These are phyloP conservation scores for Oceanodroma tethys DNA, from an alignment of 2,113 vertebrate species.

Conservation along the genomic window DNA sequence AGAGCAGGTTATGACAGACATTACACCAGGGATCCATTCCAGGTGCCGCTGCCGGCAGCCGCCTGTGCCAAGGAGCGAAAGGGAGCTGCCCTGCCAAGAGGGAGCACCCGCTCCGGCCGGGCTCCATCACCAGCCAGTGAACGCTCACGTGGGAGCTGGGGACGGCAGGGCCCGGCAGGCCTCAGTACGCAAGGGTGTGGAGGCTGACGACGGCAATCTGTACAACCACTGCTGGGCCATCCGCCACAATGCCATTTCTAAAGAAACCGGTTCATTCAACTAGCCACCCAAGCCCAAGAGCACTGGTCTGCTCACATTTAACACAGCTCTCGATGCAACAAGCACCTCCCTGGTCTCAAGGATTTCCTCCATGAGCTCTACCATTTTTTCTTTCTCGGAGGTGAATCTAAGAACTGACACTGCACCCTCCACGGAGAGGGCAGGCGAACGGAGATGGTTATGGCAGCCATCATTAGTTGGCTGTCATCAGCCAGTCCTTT, in stretches of 20 bases:
- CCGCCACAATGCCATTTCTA: rapidly evolving
- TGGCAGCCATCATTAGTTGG: background rate
- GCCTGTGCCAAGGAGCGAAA: background rate
- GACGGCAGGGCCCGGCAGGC: background rate
- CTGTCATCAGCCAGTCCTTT: background rate
- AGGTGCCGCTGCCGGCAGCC: background rate
- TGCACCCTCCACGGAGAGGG: rapidly evolving
- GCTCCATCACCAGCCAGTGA: background rate
- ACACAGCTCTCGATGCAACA: rapidly evolving
- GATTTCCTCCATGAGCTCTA: background rate
- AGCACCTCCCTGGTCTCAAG: background rate
- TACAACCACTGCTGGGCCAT: rapidly evolving
- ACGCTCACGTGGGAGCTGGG: background rate
- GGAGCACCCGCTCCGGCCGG: background rate
- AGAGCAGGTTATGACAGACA: background rate
- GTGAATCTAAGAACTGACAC: background rate
- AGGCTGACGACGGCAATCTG: background rate
- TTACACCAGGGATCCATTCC: background rate
- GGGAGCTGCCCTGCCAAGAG: background rate
- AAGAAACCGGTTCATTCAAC: background rate
- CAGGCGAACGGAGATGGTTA: background rate
- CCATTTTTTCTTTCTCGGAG: background rate
- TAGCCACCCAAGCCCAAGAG: background rate
- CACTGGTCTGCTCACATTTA: background rate
- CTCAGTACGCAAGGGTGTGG: no score